Percentiles rank a stretch among this genome's conserved stretches.
phyloP scores from a whole-genome alignment of 2,888 invertebrate species.

The Perithous albicinctus region DNA sequence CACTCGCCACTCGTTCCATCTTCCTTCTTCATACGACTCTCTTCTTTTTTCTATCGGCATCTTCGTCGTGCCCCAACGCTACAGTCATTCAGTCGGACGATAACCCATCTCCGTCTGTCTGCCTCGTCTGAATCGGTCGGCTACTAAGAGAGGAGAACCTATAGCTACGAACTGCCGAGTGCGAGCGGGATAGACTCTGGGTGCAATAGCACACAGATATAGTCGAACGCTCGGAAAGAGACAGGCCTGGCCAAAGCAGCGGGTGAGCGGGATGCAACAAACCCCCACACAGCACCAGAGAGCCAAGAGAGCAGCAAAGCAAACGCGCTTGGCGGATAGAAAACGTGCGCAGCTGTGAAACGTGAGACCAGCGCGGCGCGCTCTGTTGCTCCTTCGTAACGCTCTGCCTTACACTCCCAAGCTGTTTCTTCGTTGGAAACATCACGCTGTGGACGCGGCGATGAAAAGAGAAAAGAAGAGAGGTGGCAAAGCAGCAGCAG shows the following conservation, averaged over 20 bases:
- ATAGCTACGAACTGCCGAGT: constrained; percentile 53
- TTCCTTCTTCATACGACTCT: not conserved
- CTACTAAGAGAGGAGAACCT: constrained; percentile 52
- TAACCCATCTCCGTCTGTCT: constrained; percentile 47
- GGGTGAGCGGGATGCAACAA: too few species aligned
- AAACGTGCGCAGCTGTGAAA: constrained; percentile 74
- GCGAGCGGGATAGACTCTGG: constrained; percentile 11
- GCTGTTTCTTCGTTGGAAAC: constrained; percentile 37
- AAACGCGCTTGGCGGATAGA: constrained; percentile 9
- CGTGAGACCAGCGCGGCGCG: constrained; percentile 72
- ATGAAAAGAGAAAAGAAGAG: constrained; percentile 11
- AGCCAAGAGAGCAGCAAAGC: constrained; percentile 13
- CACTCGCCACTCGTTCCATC: constrained; percentile 20
- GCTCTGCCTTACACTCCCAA: constrained; percentile 68
- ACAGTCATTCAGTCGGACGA: constrained; percentile 39
- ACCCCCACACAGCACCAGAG: not conserved
- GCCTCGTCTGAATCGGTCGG: constrained; percentile 50
- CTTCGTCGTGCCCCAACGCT: constrained; percentile 23
- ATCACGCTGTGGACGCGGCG: constrained; percentile 43
- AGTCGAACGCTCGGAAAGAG: constrained; percentile 6
- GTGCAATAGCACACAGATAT: constrained; percentile 39
- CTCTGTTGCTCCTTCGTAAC: constrained; percentile 49
- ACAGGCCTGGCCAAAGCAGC: not conserved
- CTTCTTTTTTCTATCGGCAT: constrained; percentile 15
- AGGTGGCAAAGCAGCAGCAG: not conserved